Base-by-base conservation (phyloP, 2,888 invertebrate species). In the Thelaira solivaga region DNA sequence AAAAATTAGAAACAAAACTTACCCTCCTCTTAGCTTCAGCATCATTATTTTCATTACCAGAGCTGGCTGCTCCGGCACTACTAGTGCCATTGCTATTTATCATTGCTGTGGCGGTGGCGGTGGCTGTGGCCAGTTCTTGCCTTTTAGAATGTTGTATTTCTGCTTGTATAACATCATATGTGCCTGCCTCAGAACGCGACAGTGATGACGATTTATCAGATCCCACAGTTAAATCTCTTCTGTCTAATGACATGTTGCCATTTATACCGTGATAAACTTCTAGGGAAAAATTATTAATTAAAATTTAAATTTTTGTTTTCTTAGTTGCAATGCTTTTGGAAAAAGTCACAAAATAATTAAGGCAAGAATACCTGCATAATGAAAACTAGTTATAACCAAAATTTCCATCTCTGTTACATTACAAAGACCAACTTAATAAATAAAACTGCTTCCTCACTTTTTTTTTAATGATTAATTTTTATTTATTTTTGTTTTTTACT, bases 121-220 rank as follows among this genome's bases (percentile, higher is more conserved):
- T n/a, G n/a, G 85, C 85, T 1, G 87, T 86, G 11, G 83, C 82
- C 45, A 86, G 24, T 77, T 88, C 88, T 34, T 84, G 86, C 1
- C 86, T 84, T 69, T 85, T 86, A 16, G 87, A 86, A 67, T 87
- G 88, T 67, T 88, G 88, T 53, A 85, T 85, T 81, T 89, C 89
- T 1, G 89, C 89, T 80, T 88, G 88, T 62, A 86, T 86, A 45
- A 89, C 83, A 80, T 89, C 89, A 81, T 89, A 89, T 1, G 89
- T 89, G 18, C 89, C 89, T 26, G 87, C 88, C 81, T 89, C 89
- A 1, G 88, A 89, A 16, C 89, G 85, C 6, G 89, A 89, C 16
- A 89, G 81, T 0, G 89, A 88, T 6, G 89, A 88, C 0, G 89
- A 89, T 79, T 89, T 89, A 76, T 89, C 89, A 2, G 89, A 89